Evolutionary conservation across 2,113 vertebrate genomes (phyloP).

Genomic region (Podilymbus podiceps): DNA sequence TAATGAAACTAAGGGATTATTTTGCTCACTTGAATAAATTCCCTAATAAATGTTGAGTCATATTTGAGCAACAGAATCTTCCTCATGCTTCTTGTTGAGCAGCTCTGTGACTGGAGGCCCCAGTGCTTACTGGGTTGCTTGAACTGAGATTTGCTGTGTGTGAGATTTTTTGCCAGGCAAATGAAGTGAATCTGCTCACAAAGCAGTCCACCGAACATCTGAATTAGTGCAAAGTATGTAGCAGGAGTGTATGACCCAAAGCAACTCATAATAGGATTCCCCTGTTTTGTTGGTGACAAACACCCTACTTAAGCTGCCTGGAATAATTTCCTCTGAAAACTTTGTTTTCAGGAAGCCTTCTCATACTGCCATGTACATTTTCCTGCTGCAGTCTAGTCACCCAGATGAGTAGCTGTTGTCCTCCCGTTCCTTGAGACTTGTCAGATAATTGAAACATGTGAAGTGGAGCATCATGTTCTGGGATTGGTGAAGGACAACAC

Average conservation of each 20-base stretch:
- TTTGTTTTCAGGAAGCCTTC: neutral
- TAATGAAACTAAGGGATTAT: neutral
- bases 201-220: neutral
- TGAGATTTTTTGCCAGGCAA: neutral
- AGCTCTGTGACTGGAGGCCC: neutral
- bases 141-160: neutral
- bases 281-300: neutral
- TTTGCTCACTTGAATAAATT: neutral
- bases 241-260: neutral
- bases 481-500: fast-evolving
- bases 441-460: neutral
- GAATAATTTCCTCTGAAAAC: neutral
- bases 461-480: neutral
- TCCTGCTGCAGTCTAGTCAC: neutral
- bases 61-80: neutral
- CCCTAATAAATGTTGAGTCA: neutral
- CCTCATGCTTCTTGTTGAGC: neutral
- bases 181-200: neutral
- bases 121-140: neutral
- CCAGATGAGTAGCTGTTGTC: neutral
- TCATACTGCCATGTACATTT: fast-evolving
- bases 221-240: neutral
- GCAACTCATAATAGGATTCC: neutral
- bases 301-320: neutral
- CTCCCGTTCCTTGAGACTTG: neutral